These are phyloP conservation scores for Chlorodrepanis virens DNA, from an alignment of 2,113 vertebrate species.

Conservation along the genomic window DNA sequence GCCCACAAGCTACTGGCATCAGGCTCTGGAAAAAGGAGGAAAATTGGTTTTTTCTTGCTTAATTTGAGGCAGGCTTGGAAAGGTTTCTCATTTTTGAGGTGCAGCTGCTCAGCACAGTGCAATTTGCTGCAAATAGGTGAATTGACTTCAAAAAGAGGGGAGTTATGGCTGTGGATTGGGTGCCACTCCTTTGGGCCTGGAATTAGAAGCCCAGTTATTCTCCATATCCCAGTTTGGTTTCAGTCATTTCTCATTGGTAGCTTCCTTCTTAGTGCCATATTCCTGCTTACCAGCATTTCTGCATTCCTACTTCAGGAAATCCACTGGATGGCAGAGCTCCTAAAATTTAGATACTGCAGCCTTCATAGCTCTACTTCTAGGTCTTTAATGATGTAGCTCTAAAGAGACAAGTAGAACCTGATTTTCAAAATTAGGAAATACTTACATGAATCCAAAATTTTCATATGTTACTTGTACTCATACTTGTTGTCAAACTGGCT, in stretches of 20 bases:
- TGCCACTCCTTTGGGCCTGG: not conserved
- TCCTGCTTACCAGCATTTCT: not conserved
- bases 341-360: not conserved
- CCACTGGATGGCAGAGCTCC: not conserved
- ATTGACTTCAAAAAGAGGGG: not conserved
- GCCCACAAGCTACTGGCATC: not conserved
- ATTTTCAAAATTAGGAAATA: not conserved
- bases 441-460: not conserved
- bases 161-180: not conserved
- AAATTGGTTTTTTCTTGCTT: not conserved
- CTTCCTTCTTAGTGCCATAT: not conserved
- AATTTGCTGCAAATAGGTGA: not conserved
- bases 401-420: not conserved
- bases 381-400: not conserved
- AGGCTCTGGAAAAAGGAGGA: not conserved
- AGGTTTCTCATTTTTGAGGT: not conserved
- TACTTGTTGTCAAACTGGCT: not conserved
- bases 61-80: not conserved
- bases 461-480: not conserved
- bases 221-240: not conserved
- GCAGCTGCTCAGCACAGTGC: not conserved
- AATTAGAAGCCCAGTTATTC: not conserved
- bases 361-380: fast-evolving
- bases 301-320: not conserved
- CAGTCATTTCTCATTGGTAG: not conserved